A percentile compares a stretch with the other conserved stretches of the same genome.
Evolutionary conservation across 1,140 invertebrate species (phyloP).

Genomic region (Cotesia vestalis): DNA sequence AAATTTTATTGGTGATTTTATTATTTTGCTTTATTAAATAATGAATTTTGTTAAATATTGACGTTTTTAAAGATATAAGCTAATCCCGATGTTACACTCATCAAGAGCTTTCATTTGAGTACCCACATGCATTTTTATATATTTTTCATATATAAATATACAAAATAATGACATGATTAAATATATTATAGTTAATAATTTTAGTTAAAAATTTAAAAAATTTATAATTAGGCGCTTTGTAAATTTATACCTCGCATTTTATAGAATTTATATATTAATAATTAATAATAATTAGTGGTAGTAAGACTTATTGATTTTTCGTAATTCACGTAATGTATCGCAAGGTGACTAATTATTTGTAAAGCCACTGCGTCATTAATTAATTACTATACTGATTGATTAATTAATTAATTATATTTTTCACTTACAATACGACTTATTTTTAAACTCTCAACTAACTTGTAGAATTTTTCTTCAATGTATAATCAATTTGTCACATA

Average conservation of each 20-base stretch:
- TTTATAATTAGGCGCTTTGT: constrained; percentile 52
- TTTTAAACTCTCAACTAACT: constrained; percentile 56
- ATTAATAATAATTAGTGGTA: constrained; percentile 45
- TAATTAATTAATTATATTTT: constrained; percentile 31
- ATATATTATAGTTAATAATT: constrained; percentile 14
- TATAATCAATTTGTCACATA: constrained; percentile 55
- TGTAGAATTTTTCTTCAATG: constrained; percentile 50
- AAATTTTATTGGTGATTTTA: too few species aligned
- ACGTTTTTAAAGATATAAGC: too few species aligned
- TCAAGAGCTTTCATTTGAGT: too few species aligned
- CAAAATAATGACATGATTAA: constrained; percentile 7
- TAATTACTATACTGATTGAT: constrained; percentile 1
- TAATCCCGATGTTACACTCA: too few species aligned
- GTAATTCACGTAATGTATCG: constrained; percentile 17
- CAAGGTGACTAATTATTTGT: not conserved
- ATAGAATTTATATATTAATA: constrained; percentile 37
- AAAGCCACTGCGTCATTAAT: constrained; percentile 8
- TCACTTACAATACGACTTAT: constrained; percentile 39
- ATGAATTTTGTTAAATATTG: too few species aligned
- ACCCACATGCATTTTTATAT: too few species aligned
- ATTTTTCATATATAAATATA: too few species aligned
- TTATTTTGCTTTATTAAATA: too few species aligned
- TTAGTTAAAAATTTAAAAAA: constrained; percentile 20
- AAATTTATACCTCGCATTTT: constrained; percentile 55
- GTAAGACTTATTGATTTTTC: constrained; percentile 26